Conservation (phyloP, 1,140 invertebrate genomes). For the Drosophila repletoides region DNA sequence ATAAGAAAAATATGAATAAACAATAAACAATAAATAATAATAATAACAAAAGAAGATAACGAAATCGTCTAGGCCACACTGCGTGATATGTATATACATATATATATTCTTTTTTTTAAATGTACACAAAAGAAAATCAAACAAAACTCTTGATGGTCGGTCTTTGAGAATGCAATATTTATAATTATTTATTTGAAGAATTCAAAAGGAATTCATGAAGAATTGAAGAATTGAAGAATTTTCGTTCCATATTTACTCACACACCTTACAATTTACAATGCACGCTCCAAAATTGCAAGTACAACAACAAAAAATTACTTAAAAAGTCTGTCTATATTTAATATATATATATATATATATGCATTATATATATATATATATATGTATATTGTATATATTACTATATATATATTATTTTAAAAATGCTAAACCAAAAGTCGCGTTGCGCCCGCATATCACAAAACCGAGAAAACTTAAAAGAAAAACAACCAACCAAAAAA, state of each 20-base stretch:
- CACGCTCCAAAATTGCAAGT: constrained; percentile 69
- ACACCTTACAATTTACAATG: constrained; percentile 39
- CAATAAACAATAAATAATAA: constrained; percentile 2
- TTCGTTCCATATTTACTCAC: constrained; percentile 18
- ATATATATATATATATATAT: constrained; percentile 8
- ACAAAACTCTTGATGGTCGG: constrained; percentile 44
- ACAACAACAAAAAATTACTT: constrained; percentile 55
- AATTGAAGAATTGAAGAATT: too few species aligned
- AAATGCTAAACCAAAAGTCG: constrained; percentile 52
- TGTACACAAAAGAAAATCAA: too few species aligned
- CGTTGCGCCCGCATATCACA: constrained; percentile 69
- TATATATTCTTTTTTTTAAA: constrained; percentile 38
- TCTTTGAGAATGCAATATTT: constrained; percentile 35
- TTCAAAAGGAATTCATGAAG: too few species aligned
- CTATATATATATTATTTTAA: constrained; percentile 39
- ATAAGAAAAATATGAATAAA: constrained; percentile 29
- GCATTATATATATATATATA: constrained; percentile 24
- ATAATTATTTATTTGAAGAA: constrained; percentile 50
- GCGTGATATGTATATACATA: constrained; percentile 70
- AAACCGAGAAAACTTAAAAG: constrained; percentile 12
- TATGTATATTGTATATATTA: constrained; percentile 33
- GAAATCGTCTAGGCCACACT: constrained; percentile 59
- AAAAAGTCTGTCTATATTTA: constrained; percentile 72
- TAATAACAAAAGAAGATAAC: constrained; percentile 28
- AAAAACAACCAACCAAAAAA: constrained; percentile 12